Percentiles rank a stretch among this genome's conserved stretches.
These are phyloP conservation scores for Forbesichthys papilliferus DNA, from an alignment of 2,113 vertebrate species.

Conservation along the genomic window DNA sequence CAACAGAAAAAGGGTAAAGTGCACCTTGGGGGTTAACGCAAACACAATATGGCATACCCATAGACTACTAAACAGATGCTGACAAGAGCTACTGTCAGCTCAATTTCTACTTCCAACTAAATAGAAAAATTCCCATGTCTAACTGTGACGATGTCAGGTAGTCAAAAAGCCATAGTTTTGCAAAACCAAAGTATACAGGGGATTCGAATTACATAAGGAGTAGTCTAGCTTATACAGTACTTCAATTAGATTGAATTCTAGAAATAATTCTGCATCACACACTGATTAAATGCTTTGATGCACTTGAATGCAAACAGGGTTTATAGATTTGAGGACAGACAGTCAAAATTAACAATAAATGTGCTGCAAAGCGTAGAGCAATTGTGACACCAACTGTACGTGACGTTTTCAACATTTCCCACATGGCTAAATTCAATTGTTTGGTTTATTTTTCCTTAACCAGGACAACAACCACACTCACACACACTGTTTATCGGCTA, in stretches of 20 bases:
- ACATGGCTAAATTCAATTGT: neutral
- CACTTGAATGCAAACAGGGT: too few relatives aligned
- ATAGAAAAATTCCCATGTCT: conserved; percentile 14
- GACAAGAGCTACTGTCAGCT: conserved; percentile 4
- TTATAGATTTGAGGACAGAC: too few relatives aligned
- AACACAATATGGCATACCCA: conserved; percentile 6
- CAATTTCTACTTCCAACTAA: conserved; percentile 14
- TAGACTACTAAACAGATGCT: neutral
- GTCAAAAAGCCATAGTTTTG: neutral
- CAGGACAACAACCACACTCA: neutral
- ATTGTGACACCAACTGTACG: conserved; percentile 29
- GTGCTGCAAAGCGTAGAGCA: too few relatives aligned
- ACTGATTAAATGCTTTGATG: too few relatives aligned
- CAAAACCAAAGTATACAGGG: too few relatives aligned
- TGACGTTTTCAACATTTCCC: neutral
- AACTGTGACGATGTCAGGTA: neutral
- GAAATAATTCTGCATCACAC: too few relatives aligned
- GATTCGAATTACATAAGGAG: too few relatives aligned
- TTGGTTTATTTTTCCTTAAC: neutral
- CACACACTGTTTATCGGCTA: conserved; percentile 6
- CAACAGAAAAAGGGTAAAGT: conserved; percentile 56
- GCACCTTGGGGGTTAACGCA: conserved; percentile 22
- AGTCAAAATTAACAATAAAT: too few relatives aligned
- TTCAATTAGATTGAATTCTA: too few relatives aligned
- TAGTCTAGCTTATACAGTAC: too few relatives aligned